Base-by-base conservation (phyloP, 92 coral and sea anemone species). In the Paramuricea clavata region DNA sequence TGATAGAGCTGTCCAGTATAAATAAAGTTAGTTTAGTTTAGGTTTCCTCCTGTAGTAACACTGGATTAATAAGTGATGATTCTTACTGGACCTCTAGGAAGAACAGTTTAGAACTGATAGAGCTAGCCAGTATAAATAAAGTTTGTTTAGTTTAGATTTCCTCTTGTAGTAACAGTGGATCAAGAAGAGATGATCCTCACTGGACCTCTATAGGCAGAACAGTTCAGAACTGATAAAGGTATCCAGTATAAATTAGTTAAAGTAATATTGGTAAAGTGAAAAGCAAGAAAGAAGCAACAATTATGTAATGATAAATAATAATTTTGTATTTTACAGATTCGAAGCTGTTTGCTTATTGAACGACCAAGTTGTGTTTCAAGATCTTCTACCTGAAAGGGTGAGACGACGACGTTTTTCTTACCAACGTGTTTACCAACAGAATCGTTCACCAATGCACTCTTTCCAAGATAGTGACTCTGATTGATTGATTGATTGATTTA, bases 361-460 rank as follows among this genome's bases (percentile, higher is more conserved):
- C 86, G 99, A 96, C 72, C 89, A 96, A 79, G 92, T 91, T 25
- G 94, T 96, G 44, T 96, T 94, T 93, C 98, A 96, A 91, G 99
- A 96, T 91, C 70, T 82, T 0, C 59, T 94, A n/a, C 98, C 99
- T 30, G 94, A 97, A 50, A 89, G 96, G 94, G 98, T 94, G 62
- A 22, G 89, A 68, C 16, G 2, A 28, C 12, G 31, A 8, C 23
- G 7, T 16, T 3, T 56, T 15, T 17, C 21, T 67, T 44, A 57
- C 54, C 56, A n/a, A n/a, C n/a, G n/a, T n/a, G n/a, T n/a, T n/a
- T n/a, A n/a, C n/a, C n/a, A n/a, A n/a, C n/a, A n/a, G n/a, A n/a
- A n/a, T n/a, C n/a, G n/a, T n/a, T n/a, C n/a, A n/a, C n/a, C n/a
- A n/a, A n/a, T n/a, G n/a, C n/a, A n/a, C n/a, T n/a, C n/a, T n/a